phyloP scores from a whole-genome alignment of 2,113 vertebrate genomes.

The Odocoileus hemionus region DNA sequence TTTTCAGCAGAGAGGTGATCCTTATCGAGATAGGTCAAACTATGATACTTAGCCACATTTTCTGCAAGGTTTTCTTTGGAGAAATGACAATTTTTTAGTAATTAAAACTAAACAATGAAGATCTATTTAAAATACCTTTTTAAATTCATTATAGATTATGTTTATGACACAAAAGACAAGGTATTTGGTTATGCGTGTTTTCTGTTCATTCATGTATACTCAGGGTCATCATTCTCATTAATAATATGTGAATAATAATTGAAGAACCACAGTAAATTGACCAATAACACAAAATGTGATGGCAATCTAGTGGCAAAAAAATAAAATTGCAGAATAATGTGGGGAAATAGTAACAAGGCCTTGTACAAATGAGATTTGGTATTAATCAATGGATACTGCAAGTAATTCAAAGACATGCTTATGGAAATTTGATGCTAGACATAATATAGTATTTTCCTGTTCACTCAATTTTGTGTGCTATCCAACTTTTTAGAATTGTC shows the following conservation, averaged over 20 bases:
- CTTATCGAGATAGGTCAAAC: background rate
- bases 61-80: background rate
- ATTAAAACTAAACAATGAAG: background rate
- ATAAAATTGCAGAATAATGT: background rate
- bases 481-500: background rate
- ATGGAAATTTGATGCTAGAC: background rate
- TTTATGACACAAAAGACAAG: background rate
- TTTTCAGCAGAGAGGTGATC: background rate
- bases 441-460: background rate
- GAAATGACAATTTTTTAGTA: background rate
- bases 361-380: background rate
- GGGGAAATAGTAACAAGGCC: background rate
- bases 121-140: conserved; percentile 16
- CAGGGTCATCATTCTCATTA: background rate
- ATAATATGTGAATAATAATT: background rate
- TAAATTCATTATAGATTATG: background rate
- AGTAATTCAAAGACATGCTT: background rate
- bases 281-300: background rate
- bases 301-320: background rate
- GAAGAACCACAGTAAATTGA: background rate
- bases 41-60: background rate
- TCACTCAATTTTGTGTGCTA: background rate
- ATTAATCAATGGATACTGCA: background rate
- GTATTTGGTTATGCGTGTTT: background rate
- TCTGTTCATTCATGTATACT: background rate